Evolutionary conservation across 2,888 invertebrate genomes (phyloP).

Genomic region (Ormyrus pomaceus): DNA sequence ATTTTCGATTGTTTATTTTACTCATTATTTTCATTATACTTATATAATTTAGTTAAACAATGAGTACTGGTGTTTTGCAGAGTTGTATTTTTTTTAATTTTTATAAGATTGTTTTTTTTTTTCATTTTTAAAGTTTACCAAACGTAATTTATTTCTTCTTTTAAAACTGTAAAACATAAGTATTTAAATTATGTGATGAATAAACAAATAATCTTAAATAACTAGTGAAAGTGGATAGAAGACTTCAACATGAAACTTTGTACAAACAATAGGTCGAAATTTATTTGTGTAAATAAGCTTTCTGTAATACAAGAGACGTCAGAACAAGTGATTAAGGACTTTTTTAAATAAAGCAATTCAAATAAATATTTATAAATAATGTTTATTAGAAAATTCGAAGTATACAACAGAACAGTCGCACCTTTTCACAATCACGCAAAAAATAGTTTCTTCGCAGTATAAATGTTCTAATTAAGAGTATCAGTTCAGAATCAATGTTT

Average conservation of each 20-base stretch:
- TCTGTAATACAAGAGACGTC: slow-evolving; percentile 32
- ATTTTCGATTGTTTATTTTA: too few relatives aligned
- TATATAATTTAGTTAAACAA: slow-evolving; percentile 7
- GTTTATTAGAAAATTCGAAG: slow-evolving; percentile 70
- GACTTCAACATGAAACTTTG: slow-evolving; percentile 20
- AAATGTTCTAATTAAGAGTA: slow-evolving; percentile 44
- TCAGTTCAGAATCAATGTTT: slow-evolving; percentile 75
- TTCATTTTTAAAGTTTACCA: neutral
- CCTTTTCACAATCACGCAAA: slow-evolving; percentile 65
- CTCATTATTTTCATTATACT: neutral
- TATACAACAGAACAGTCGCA: slow-evolving; percentile 66
- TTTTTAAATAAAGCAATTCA: slow-evolving; percentile 51
- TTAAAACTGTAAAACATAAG: slow-evolving; percentile 24
- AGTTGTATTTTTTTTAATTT: neutral
- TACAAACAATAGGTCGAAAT: slow-evolving; percentile 11
- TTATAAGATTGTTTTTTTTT: neutral
- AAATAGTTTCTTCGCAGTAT: slow-evolving; percentile 58
- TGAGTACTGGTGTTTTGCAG: slow-evolving; percentile 30
- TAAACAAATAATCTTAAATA: neutral
- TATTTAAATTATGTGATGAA: slow-evolving; percentile 21
- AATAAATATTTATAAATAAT: slow-evolving; percentile 55
- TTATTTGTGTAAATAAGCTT: slow-evolving; percentile 46
- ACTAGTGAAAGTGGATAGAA: slow-evolving; percentile 22
- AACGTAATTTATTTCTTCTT: neutral
- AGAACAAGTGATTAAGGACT: slow-evolving; percentile 25